phyloP scores from a whole-genome alignment of 2,888 invertebrate genomes.

The Diogma glabrata region DNA sequence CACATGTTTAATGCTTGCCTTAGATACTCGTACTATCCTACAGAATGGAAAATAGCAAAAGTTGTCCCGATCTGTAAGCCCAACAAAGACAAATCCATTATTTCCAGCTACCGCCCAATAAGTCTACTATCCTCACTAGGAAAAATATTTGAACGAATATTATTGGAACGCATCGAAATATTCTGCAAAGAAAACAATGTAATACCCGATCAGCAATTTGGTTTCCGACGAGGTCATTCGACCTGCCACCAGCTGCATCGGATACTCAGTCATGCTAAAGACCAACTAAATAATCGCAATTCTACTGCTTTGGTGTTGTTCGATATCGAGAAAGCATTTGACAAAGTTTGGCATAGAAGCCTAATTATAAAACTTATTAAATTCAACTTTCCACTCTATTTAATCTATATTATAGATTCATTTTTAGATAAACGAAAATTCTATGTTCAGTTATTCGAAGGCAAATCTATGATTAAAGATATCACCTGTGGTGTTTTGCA shows the following conservation, averaged over 20 bases:
- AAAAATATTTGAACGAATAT: slow-evolving; percentile 13
- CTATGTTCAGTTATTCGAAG: slow-evolving; percentile 18
- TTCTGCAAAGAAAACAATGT: not conserved
- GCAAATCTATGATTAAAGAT: slow-evolving; percentile 11
- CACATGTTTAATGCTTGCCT: too few species aligned
- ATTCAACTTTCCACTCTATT: slow-evolving; percentile 17
- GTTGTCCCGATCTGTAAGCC: too few species aligned
- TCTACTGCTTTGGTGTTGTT: slow-evolving; percentile 23
- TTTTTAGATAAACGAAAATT: slow-evolving; percentile 21
- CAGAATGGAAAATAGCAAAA: too few species aligned
- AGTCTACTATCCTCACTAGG: slow-evolving; percentile 16
- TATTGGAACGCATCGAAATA: slow-evolving; percentile 8
- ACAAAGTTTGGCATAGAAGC: slow-evolving; percentile 27
- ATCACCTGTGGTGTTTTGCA: slow-evolving; percentile 25
- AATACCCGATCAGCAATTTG: not conserved
- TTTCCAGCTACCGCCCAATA: slow-evolving; percentile 16
- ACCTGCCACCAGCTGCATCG: slow-evolving; percentile 23
- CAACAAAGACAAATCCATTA: not conserved
- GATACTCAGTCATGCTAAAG: slow-evolving; percentile 20
- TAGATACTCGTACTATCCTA: too few species aligned
- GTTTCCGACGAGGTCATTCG: slow-evolving; percentile 21
- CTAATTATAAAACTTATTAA: slow-evolving; percentile 21
- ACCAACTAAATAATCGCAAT: slow-evolving; percentile 21
- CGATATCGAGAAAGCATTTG: slow-evolving; percentile 27
- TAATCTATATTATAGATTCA: slow-evolving; percentile 19